Evolutionary conservation across 2,797 vertebrate species (phyloP).

Genomic region (Acrossocheilus fasciatus): DNA sequence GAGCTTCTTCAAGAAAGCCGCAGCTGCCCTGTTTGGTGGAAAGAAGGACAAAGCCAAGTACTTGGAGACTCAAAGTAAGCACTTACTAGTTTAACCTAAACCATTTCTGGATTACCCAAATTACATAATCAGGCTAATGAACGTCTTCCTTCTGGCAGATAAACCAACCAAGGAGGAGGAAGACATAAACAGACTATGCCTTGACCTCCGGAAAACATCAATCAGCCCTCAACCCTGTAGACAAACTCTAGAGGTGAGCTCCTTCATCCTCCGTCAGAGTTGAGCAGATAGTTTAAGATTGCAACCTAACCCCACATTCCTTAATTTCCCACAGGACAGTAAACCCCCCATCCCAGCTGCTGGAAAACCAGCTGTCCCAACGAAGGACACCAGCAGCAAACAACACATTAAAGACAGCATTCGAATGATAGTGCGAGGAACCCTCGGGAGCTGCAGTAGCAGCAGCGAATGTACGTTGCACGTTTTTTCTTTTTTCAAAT

Average conservation of each 20-base stretch:
- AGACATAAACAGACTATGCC: constrained; percentile 86
- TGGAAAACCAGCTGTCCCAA: constrained; percentile 67
- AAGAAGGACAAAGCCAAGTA: constrained; percentile 90
- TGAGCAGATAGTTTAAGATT: neutral
- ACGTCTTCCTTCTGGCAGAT: constrained; percentile 65
- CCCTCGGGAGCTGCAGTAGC: constrained; percentile 87
- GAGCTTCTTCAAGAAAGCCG: constrained; percentile 89
- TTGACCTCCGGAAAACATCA: constrained; percentile 84
- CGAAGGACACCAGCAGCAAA: constrained; percentile 67
- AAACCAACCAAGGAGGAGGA: constrained; percentile 85
- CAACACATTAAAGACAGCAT: constrained; percentile 85
- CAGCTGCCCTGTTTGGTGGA: constrained; percentile 87
- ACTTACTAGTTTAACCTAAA: neutral
- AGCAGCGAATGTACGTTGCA: constrained; percentile 85
- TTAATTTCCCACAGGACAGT: constrained; percentile 56
- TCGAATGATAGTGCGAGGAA: constrained; percentile 87
- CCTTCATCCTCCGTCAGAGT: too few species aligned
- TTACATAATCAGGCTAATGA: neutral
- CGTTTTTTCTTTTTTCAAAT: too few species aligned
- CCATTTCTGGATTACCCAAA: neutral
- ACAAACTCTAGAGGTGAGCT: constrained; percentile 54
- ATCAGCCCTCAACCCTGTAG: constrained; percentile 71
- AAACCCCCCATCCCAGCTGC: constrained; percentile 71
- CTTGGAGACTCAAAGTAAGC: constrained; percentile 84
- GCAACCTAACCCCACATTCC: constrained; percentile 25